Percentiles rank a stretch among this genome's conserved stretches.
phyloP scores from a whole-genome alignment of 2,113 vertebrate species.

The Murina feae region DNA sequence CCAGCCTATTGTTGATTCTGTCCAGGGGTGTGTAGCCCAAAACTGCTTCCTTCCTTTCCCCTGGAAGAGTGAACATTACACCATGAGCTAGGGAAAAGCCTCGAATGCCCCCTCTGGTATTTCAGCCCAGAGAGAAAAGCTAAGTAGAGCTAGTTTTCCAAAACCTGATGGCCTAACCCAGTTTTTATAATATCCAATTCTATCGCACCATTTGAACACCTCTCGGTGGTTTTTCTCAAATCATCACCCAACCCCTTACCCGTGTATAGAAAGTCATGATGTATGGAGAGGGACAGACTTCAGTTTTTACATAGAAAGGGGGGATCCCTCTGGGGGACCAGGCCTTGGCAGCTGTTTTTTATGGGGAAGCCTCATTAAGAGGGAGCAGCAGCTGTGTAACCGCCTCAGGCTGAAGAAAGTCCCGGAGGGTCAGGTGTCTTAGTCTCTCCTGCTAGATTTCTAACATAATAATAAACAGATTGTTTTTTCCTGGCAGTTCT shows the following conservation, averaged over 20 bases:
- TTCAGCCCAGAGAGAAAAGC: background rate
- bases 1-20: slow-evolving; percentile 46
- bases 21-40: slow-evolving; percentile 25
- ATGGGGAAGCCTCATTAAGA: background rate
- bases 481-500: slow-evolving; percentile 72
- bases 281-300: background rate
- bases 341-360: slow-evolving; percentile 52
- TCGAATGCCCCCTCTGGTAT: background rate
- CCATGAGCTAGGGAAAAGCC: background rate
- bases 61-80: slow-evolving; percentile 30
- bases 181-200: background rate
- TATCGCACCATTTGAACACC: background rate
- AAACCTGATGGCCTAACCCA: background rate
- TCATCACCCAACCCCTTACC: background rate
- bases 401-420: background rate
- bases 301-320: background rate
- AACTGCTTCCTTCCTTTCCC: slow-evolving; percentile 38
- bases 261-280: background rate
- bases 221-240: background rate
- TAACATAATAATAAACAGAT: slow-evolving; percentile 78
- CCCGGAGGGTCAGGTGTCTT: background rate
- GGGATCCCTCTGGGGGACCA: background rate
- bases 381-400: slow-evolving; percentile 16
- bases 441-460: slow-evolving; percentile 75
- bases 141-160: background rate